Percentiles rank a stretch among this genome's conserved stretches.
These are phyloP conservation scores for Fundulus diaphanus DNA, from an alignment of 2,797 vertebrate species.

Conservation along the genomic window DNA sequence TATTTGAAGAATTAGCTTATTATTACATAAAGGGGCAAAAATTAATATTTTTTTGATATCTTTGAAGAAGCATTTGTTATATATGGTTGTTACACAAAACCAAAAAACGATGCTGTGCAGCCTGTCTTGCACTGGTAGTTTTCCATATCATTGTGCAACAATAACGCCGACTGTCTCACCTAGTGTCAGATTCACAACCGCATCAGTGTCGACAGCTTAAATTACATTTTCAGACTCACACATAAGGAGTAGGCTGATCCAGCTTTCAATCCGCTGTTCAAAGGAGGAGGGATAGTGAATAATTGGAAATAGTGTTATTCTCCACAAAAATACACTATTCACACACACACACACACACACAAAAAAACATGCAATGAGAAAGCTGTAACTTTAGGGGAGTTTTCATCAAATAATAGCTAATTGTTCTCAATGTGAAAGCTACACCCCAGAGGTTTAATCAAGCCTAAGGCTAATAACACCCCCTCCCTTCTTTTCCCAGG, in stretches of 20 bases:
- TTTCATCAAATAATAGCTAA: background rate
- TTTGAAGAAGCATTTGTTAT: background rate
- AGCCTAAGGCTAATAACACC: background rate
- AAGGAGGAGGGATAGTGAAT: background rate
- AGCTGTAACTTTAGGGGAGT: background rate
- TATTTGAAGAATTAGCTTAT: background rate
- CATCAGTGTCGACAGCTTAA: background rate
- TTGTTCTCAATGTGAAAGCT: background rate
- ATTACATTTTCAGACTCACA: background rate
- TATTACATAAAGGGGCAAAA: background rate
- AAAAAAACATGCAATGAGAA: background rate
- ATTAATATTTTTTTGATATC: background rate
- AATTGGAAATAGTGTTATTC: background rate
- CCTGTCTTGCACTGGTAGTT: background rate
- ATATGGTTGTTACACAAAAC: background rate
- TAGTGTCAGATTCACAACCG: background rate
- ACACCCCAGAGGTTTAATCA: background rate
- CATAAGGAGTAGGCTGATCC: background rate
- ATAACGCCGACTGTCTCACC: background rate
- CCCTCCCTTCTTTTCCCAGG: background rate
- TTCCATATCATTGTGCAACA: background rate
- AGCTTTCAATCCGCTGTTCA: background rate
- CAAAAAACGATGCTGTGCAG: background rate
- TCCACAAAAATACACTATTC: too few relatives aligned
- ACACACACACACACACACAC: too few relatives aligned